Evolutionary conservation across 1,140 invertebrate species (phyloP), one percentile per base, ranked within the genome.

Genomic region (Eueides isabella): DNA sequence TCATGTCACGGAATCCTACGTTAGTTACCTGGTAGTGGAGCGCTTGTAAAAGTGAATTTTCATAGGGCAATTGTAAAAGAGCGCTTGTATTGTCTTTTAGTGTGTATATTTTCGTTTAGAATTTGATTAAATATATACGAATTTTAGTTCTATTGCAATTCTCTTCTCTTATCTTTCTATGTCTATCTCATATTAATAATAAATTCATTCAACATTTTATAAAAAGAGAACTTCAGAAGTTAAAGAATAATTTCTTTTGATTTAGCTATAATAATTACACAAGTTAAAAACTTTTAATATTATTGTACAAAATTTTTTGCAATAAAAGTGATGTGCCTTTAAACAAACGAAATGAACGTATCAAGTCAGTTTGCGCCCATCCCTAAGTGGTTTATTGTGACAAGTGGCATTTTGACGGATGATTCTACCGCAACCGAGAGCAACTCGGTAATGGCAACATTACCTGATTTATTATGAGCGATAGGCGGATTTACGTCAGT

Each of bases 1-100:
- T 87, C 87, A 72, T 72, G 80, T 81, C 88, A 87, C 85, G 86
- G 80, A 76, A 79, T 77, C 67, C 62, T 80, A 81, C 80, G 80
- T 68, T 74, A 72, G 79, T 65, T 74, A 72, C 76, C 71, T 29
- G 28, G 61, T 31, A 23, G 26, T 28, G 61, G 5, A 30, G 61
- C 61, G 72, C 73, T 80, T 76, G 85, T 82, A 74, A 76, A 67
- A 72, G 71, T 72, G 69, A 74, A 74, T 74, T 74, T 48, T 66
- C 61, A 48, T 55, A 64, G 41, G 65, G 41, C 41, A 16, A 16
- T 26, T 61, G 19, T 19, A 65, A 69, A 31, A 67, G 19, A 38
- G 19, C 31, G 14, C 16, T 63, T 63, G n/a, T n/a, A 30, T 63
- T 63, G 29, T 44, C 41, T 44, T 44, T 1, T 5, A 19, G 16